A percentile compares a stretch with the other conserved stretches of the same genome.
These are phyloP conservation scores for Ferdinandea cuprea DNA, from an alignment of 2,888 invertebrate species.

Conservation along the genomic window DNA sequence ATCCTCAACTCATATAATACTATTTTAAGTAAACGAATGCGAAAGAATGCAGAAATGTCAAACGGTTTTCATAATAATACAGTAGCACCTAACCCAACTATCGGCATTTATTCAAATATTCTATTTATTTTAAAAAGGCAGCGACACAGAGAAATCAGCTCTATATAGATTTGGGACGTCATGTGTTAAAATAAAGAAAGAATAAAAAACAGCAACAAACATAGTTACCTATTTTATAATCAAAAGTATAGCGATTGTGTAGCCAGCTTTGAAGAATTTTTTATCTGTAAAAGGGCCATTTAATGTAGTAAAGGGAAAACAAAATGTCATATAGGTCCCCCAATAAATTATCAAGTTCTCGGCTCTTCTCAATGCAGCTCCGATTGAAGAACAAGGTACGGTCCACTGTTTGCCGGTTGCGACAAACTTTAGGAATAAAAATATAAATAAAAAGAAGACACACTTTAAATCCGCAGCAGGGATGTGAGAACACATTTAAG, in stretches of 20 bases:
- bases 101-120: slow-evolving; percentile 49
- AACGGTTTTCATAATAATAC: slow-evolving; percentile 29
- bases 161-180: slow-evolving; percentile 54
- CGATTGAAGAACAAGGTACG: slow-evolving; percentile 66
- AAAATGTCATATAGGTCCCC: slow-evolving; percentile 81
- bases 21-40: neutral
- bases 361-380: slow-evolving; percentile 69
- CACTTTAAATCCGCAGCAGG: slow-evolving; percentile 66
- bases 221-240: slow-evolving; percentile 68
- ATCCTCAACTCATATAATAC: neutral
- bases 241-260: slow-evolving; percentile 71
- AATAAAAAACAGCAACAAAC: slow-evolving; percentile 49
- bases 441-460: slow-evolving; percentile 41
- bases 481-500: slow-evolving; percentile 71
- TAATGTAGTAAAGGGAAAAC: slow-evolving; percentile 76
- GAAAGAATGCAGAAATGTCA: neutral
- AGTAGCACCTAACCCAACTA: slow-evolving; percentile 49
- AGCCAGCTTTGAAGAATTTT: slow-evolving; percentile 54
- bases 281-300: slow-evolving; percentile 71
- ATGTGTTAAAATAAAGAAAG: slow-evolving; percentile 77
- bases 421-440: slow-evolving; percentile 59
- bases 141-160: slow-evolving; percentile 47
- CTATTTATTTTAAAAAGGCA: slow-evolving; percentile 54
- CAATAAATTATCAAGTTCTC: slow-evolving; percentile 81
- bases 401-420: slow-evolving; percentile 70